Evolutionary conservation across 2,113 vertebrate species (phyloP), one percentile per base, ranked within the genome.

Genomic region (Sardina pilchardus): DNA sequence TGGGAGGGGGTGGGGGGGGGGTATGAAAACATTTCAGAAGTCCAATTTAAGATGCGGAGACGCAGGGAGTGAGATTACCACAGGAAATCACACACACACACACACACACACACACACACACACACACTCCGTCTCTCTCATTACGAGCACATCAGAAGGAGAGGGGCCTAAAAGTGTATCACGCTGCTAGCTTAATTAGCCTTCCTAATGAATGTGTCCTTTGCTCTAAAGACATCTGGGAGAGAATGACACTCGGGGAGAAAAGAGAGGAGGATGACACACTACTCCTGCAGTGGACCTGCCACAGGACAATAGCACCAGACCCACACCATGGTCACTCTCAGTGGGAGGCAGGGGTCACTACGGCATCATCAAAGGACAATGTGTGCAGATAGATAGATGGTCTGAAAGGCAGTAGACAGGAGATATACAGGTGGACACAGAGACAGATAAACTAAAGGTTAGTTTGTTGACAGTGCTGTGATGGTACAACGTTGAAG

Each of bases 151-250:
- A 89, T 88, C 85, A 83, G 67, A 85, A 84, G 30, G 59, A 63
- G 45, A 30, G 63, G 86, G 87, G 85, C 48, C 42, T 83, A 82
- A 88, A 88, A 82, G 84, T 53, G 80, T 53, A 39, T 90, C 86
- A 83, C 8, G 50, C 89, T 89, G 88, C 80, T 86, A 43, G 67
- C 75, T 85, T 88, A 90, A 91, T 91, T 89, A 89, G 48, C 75
- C 84, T 0, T 90, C 82, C 87, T 88, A 88, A 90, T 90, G 81
- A 88, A 86, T 67, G 53, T 81, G 84, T 87, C 88, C 90, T 88
- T 53, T 24, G 44, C 84, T 89, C 87, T 83, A 82, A 87, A 71
- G 85, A 84, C 71, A 75, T 87, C 59, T 21, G 75, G 50, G 84
- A 30, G 63, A 86, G 47, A 84, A 81, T 80, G 83, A 86, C 63